A percentile compares a stretch with the other conserved stretches of the same genome.
Evolutionary conservation across 2,888 invertebrate genomes (phyloP).

Genomic region (Campopleginae sp.): DNA sequence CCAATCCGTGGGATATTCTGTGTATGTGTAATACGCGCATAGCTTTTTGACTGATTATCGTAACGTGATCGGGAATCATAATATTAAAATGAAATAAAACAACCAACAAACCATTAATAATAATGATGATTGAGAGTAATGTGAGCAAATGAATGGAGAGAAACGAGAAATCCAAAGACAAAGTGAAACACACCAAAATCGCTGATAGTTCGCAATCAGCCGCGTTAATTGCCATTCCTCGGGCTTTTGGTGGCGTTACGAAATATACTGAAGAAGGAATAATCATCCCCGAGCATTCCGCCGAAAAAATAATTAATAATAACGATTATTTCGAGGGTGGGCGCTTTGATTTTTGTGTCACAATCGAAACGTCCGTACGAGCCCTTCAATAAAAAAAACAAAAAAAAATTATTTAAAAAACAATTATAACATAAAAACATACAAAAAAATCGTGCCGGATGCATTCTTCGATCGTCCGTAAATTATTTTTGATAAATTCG

Average conservation of each 20-base stretch:
- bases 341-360: constrained; percentile 56
- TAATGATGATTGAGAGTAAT: constrained; percentile 29
- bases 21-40: constrained; percentile 77
- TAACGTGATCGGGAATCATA: constrained; percentile 66
- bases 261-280: constrained; percentile 32
- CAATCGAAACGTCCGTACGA: constrained; percentile 48
- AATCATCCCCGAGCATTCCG: constrained; percentile 45
- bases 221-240: constrained; percentile 62
- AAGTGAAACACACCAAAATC: constrained; percentile 59
- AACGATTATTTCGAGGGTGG: constrained; percentile 50
- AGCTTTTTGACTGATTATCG: constrained; percentile 83
- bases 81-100: constrained; percentile 44
- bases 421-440: neutral
- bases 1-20: constrained; percentile 58
- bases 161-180: constrained; percentile 32
- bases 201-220: constrained; percentile 62
- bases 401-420: neutral
- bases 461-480: constrained; percentile 65
- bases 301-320: constrained; percentile 39
- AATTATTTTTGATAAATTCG: constrained; percentile 79
- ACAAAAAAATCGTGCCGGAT: constrained; percentile 55
- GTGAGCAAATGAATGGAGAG: constrained; percentile 12
- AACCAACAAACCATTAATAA: constrained; percentile 32
- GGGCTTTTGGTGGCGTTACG: constrained; percentile 61
- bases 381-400: constrained; percentile 43